Conservation (phyloP, 2,113 vertebrate species). For the Anoura caudifer region DNA sequence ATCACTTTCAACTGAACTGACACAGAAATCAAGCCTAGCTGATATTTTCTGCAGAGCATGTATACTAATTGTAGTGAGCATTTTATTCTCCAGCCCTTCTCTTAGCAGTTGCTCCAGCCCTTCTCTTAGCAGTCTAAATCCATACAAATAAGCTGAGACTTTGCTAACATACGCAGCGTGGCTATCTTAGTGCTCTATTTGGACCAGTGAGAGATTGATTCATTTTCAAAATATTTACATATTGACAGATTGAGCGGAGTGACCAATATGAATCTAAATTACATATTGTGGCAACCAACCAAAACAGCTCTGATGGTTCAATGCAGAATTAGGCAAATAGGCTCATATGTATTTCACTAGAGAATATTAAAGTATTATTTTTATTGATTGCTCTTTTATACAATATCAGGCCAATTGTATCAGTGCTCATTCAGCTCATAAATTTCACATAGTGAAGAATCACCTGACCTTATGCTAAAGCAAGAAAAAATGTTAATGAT, state of each 20-base stretch:
- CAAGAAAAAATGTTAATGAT: background rate
- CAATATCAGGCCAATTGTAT: background rate
- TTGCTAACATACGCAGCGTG: background rate
- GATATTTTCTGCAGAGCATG: background rate
- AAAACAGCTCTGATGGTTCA: background rate
- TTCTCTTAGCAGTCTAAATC: background rate
- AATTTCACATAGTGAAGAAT: constrained; percentile 20
- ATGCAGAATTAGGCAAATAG: background rate
- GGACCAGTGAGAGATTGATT: background rate
- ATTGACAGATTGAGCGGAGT: background rate
- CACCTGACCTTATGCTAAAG: background rate
- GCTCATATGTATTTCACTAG: background rate
- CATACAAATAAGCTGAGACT: background rate
- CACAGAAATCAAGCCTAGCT: background rate
- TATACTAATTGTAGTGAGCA: background rate
- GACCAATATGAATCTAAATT: background rate
- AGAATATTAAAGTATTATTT: constrained; percentile 6
- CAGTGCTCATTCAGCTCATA: background rate
- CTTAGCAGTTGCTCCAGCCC: background rate
- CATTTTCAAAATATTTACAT: background rate
- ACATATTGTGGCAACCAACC: background rate
- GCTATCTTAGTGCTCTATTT: background rate
- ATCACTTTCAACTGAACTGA: background rate
- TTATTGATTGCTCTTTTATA: background rate
- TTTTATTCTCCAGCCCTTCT: background rate